phyloP scores from a whole-genome alignment of 1,140 invertebrate genomes.

The Diorhabda carinulata region DNA sequence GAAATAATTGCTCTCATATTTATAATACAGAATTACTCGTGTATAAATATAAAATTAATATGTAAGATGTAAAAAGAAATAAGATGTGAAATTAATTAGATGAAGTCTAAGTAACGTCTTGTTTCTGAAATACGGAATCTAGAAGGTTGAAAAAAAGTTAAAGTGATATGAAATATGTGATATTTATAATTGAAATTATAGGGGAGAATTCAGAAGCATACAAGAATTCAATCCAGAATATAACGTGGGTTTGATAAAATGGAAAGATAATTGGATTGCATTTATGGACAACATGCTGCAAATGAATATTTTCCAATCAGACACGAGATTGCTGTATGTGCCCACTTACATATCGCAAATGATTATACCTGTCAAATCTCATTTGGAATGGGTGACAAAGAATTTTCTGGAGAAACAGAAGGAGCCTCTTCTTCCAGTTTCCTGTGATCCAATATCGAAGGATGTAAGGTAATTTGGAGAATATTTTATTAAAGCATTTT shows the following conservation, averaged over 20 bases:
- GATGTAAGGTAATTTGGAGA: not conserved
- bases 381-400: slow-evolving; percentile 52
- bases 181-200: slow-evolving; percentile 1
- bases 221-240: slow-evolving; percentile 43
- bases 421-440: slow-evolving; percentile 16
- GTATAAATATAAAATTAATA: no score
- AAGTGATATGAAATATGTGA: no score
- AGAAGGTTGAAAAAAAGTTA: no score
- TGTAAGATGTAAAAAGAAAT: no score
- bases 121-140: no score
- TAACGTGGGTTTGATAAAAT: slow-evolving; percentile 54
- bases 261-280: slow-evolving; percentile 83
- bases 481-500: not conserved
- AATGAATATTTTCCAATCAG: slow-evolving; percentile 70
- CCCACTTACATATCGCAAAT: slow-evolving; percentile 80
- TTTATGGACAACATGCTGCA: slow-evolving; percentile 94
- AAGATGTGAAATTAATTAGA: no score
- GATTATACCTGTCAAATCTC: slow-evolving; percentile 69
- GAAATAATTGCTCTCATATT: no score
- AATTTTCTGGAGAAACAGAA: not conserved
- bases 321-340: slow-evolving; percentile 71
- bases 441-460: not conserved
- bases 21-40: no score
- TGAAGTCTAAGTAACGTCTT: no score
- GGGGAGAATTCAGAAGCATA: slow-evolving; percentile 64